phyloP scores from a whole-genome alignment of 2,888 invertebrate species.

The Caenorhabditis auriculariae region DNA sequence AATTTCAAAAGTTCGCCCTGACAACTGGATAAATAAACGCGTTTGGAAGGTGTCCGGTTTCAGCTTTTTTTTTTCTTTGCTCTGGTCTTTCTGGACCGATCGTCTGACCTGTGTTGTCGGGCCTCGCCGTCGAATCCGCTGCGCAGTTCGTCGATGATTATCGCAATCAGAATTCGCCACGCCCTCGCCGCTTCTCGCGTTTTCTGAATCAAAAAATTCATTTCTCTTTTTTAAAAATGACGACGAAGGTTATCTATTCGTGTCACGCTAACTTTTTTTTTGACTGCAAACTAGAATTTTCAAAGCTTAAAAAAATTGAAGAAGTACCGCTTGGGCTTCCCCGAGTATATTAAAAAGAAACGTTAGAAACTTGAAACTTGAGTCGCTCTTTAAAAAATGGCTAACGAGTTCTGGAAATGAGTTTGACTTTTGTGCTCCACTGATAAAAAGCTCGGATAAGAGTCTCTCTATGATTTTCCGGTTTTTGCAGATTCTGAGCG shows the following conservation, averaged over 20 bases:
- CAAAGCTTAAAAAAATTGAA: neutral
- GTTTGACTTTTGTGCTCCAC: no score
- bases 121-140: conserved; percentile 57
- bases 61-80: conserved; percentile 2
- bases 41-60: neutral
- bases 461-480: no score
- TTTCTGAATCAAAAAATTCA: conserved; percentile 37
- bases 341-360: no score
- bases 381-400: no score
- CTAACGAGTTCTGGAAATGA: no score
- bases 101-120: conserved; percentile 25
- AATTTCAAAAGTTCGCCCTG: neutral
- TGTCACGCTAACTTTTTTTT: neutral
- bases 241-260: neutral
- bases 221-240: no score
- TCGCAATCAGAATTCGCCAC: conserved; percentile 60
- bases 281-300: neutral
- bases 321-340: no score
- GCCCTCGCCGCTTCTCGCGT: conserved; percentile 59
- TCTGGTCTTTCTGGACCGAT: neutral
- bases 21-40: no score
- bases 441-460: no score
- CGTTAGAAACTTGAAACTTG: no score
- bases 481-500: no score
- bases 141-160: conserved; percentile 58